Evolutionary conservation across 2,888 invertebrate genomes (phyloP).

Genomic region (Stenolophus ochropezus): DNA sequence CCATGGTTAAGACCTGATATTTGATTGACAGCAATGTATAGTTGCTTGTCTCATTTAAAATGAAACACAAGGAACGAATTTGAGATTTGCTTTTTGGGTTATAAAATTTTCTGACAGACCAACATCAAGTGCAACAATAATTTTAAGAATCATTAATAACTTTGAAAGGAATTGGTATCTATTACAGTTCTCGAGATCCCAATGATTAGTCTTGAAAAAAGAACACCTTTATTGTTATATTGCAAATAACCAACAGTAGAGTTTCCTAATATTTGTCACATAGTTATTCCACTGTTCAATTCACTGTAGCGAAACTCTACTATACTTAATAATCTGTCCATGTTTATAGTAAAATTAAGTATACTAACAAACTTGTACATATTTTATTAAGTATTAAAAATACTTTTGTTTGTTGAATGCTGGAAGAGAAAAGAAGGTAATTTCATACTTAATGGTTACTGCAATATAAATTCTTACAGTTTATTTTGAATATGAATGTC

Average conservation of each 20-base stretch:
- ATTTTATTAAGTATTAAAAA: constrained; percentile 24
- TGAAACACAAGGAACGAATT: too few species aligned
- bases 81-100: too few species aligned
- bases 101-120: too few species aligned
- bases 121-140: too few species aligned
- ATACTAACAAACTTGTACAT: constrained; percentile 30
- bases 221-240: too few species aligned
- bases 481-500: background rate
- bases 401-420: background rate
- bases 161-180: too few species aligned
- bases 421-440: background rate
- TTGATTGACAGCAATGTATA: too few species aligned
- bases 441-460: background rate
- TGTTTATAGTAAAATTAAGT: constrained; percentile 43
- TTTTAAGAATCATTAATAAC: too few species aligned
- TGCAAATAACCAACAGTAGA: constrained; percentile 3
- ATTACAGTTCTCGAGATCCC: too few species aligned
- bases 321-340: constrained; percentile 52
- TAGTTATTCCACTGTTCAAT: constrained; percentile 21
- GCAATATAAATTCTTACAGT: background rate
- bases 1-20: too few species aligned
- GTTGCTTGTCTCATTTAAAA: too few species aligned
- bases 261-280: constrained; percentile 25
- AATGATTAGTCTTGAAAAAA: too few species aligned
- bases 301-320: constrained; percentile 38